Base-by-base conservation (phyloP, 1,140 invertebrate genomes). In the Hydropsyche tenuis region DNA sequence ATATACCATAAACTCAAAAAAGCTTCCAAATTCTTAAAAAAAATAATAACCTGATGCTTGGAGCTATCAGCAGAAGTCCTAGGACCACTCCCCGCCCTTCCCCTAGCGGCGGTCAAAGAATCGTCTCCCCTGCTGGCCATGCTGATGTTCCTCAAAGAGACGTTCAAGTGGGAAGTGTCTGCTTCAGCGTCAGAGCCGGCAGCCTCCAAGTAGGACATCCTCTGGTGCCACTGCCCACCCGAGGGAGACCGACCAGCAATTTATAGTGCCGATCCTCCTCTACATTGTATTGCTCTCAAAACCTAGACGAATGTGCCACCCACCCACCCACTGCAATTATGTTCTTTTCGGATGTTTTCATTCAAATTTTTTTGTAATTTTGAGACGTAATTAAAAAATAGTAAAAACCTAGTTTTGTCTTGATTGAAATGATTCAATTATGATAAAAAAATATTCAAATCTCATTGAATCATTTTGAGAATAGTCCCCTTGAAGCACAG, bases 171-270 rank as follows among this genome's bases (percentile, higher is more conserved):
- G 9, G 30, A 4, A 20, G 43, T 73, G 4, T 73, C 72, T 20
- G 65, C 72, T 68, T 73, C 72, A 48, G 22, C 64, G 64, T 73
- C 72, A 14, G 72, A 73, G 20, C 63, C 65, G 14, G 65, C 72
- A 14, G 45, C 46, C 14, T 56, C 72, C 37, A 30, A 63, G 72
- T 68, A 73, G 46, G 72, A 73, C 72, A 73, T 73, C 71, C 62
- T 73, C 62, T 22, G 71, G 27, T 18, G 30, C 11, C 22, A 60
- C 69, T 64, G 56, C 16, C 42, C n/a, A 22, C 22, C 46, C 1
- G n/a, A 3, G 23, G 43, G 25, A 22, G 25, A 9, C 20, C 25
- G n/a, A 2, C 42, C 20, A 1, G 23, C 22, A 9, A n/a, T 73
- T 73, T 73, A 73, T 72, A 72, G 16, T 64, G 51, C 6, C 62